Evolutionary conservation across 2,888 invertebrate species (phyloP).

Genomic region (Strigamia maritima): DNA sequence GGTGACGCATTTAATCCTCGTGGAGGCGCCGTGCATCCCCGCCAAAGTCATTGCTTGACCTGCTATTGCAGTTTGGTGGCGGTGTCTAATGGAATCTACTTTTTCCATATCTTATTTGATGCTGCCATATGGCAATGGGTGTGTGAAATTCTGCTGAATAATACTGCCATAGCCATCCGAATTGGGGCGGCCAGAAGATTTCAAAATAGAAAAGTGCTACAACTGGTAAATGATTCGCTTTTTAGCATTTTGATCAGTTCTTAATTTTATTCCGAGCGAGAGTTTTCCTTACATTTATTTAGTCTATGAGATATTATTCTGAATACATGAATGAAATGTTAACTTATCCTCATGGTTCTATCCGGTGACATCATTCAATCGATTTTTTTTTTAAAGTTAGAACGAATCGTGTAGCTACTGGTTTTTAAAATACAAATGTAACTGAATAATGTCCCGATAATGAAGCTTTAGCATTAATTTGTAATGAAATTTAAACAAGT

Average conservation of each 20-base stretch:
- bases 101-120: neutral
- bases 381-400: constrained; percentile 26
- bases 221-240: neutral
- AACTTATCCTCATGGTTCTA: constrained; percentile 11
- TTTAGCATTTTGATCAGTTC: neutral
- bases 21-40: constrained; percentile 23
- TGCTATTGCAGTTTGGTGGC: neutral
- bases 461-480: neutral
- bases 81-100: neutral
- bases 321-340: neutral
- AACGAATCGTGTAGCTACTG: neutral
- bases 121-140: neutral
- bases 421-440: neutral
- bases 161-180: neutral
- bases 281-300: neutral
- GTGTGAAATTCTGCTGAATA: neutral
- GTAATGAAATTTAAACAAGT: neutral
- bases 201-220: neutral
- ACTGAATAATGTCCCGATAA: neutral
- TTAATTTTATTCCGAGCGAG: too few species aligned
- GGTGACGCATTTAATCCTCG: constrained; percentile 22
- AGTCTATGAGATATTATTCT: neutral
- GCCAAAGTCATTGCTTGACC: constrained; percentile 27
- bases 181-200: neutral
- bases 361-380: neutral